Percentiles rank a stretch among this genome's conserved stretches.
phyloP scores from a whole-genome alignment of 1,140 invertebrate genomes.

The Drosophila jambulina region DNA sequence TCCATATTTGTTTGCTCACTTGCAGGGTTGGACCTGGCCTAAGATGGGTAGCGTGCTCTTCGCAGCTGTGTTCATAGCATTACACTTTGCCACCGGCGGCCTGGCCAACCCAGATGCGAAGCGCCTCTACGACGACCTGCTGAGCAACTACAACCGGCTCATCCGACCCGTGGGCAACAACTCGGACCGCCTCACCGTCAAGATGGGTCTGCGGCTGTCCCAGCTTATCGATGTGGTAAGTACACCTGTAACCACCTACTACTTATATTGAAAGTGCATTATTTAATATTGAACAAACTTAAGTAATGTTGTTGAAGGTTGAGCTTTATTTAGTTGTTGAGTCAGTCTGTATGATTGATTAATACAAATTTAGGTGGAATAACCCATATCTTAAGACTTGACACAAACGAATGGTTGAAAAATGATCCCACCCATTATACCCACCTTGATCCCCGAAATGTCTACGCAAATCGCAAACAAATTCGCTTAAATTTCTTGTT shows the following conservation, averaged over 20 bases:
- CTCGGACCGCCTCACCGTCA: slow-evolving; percentile 97
- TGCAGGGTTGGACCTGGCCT: slow-evolving; percentile 92
- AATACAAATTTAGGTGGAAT: too few relatives aligned
- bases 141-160: slow-evolving; percentile 98
- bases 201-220: slow-evolving; percentile 97
- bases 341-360: neutral
- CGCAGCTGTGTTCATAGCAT: slow-evolving; percentile 90
- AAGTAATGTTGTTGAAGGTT: neutral
- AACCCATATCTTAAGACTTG: neutral
- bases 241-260: slow-evolving; percentile 68
- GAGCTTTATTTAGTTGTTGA: neutral
- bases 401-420: slow-evolving; percentile 22
- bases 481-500: slow-evolving; percentile 36
- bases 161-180: slow-evolving; percentile 98
- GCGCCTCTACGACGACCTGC: slow-evolving; percentile 96
- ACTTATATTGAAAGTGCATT: neutral
- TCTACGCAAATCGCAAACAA: slow-evolving; percentile 17
- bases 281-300: neutral
- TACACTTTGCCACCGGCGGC: slow-evolving; percentile 88
- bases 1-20: slow-evolving; percentile 50
- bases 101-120: slow-evolving; percentile 95
- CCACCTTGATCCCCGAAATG: slow-evolving; percentile 25
- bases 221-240: slow-evolving; percentile 99
- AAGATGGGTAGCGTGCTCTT: slow-evolving; percentile 91
- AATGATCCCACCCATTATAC: neutral